Base-by-base conservation (phyloP, 2,797 vertebrate genomes). In the Delichon dasypus region DNA sequence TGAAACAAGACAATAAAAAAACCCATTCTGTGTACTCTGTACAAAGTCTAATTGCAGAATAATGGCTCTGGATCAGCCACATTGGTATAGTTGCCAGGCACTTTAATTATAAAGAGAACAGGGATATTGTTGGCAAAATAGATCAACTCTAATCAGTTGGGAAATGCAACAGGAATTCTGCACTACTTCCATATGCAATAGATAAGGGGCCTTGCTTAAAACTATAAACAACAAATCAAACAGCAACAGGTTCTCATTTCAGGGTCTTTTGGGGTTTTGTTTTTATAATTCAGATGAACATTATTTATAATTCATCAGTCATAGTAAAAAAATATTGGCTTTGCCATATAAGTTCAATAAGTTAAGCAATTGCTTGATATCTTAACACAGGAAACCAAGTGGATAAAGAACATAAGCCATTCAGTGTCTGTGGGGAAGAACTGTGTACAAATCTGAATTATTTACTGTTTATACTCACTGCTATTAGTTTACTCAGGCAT, bases 1-100 rank as follows among this genome's bases (percentile, higher is more conserved):
- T 55, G 53, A 95, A 60, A 93, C 27, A 72, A 68, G 61, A 90
- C 88, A 92, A 82, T 40, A 58, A 77, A 67, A 78, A 89, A 32
- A 0, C 5, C 38, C 16, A 47, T 85, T 94, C 45, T 68, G 36
- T 77, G 70, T 53, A 47, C 18, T 77, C 45, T 73, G 50, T 81
- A 36, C 45, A 87, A 75, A 38, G 21, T 50, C 64, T 60, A 92
- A 51, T 21, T 85, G 54, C 76, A 91, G 61, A 90, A 79, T 93
- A 58, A 95, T 27, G 45, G 51, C 48, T 87, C 30, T 76, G 47
- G 68, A 77, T 75, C 60, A 81, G 47, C 36, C 51, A 81, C 9
- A n/a, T 3, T 44, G 38, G 19, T 74, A 68, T 7, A 44, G 42
- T 29, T 94, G 51, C 61, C 94, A 96, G 58, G 53, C 75, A 78